Evolutionary conservation across 2,113 vertebrate genomes (phyloP).

Genomic region (Tinamus guttatus): DNA sequence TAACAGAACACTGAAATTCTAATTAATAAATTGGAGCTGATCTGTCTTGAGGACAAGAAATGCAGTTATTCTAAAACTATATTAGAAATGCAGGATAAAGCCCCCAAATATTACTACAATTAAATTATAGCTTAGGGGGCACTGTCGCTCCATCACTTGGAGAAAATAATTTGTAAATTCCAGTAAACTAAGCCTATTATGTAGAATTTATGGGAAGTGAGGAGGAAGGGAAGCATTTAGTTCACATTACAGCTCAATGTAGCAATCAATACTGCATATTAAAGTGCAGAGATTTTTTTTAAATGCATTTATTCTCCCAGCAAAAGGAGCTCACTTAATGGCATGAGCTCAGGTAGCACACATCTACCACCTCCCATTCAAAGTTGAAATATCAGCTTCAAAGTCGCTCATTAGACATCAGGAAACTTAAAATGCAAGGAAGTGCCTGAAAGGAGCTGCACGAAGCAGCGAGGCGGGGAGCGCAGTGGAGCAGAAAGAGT

Average conservation of each 20-base stretch:
- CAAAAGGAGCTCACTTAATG: not conserved
- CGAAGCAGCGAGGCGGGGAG: not conserved
- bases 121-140: not conserved
- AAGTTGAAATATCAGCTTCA: not conserved
- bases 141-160: not conserved
- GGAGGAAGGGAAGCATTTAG: not conserved
- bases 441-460: not conserved
- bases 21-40: slow-evolving; percentile 8
- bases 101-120: not conserved
- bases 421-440: not conserved
- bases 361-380: not conserved
- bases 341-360: not conserved
- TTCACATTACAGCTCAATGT: not conserved
- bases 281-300: fast-evolving
- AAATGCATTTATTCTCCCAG: not conserved
- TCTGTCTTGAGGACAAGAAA: not conserved
- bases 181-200: not conserved
- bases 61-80: not conserved
- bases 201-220: not conserved
- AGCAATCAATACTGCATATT: not conserved
- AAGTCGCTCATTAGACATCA: not conserved
- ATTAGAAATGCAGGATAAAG: not conserved
- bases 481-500: not conserved
- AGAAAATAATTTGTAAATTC: slow-evolving; percentile 30
- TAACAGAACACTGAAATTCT: slow-evolving; percentile 36